Conservation (phyloP, 2,888 invertebrate species). For the Carcina quercana region DNA sequence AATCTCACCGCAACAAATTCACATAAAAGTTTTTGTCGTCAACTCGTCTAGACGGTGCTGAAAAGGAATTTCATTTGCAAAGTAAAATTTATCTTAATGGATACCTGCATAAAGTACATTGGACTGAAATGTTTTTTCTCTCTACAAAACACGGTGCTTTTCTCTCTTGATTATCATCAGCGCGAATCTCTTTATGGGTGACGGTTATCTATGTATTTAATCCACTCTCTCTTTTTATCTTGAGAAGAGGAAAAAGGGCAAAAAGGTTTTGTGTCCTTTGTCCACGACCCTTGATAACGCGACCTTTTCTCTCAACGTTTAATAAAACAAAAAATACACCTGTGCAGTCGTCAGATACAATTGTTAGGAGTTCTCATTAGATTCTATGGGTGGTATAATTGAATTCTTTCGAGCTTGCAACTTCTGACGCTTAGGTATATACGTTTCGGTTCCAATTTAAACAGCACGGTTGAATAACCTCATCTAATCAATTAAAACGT, state of each 20-base stretch:
- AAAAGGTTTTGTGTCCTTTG: slow-evolving; percentile 48
- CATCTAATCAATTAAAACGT: too few relatives aligned
- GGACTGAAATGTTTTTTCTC: slow-evolving; percentile 27
- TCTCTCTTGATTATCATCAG: slow-evolving; percentile 38
- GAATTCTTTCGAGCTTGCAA: too few relatives aligned
- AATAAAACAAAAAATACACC: slow-evolving; percentile 54
- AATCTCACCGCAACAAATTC: too few relatives aligned
- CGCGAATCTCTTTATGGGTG: slow-evolving; percentile 51
- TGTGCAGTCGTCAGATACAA: slow-evolving; percentile 43
- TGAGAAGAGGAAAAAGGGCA: slow-evolving; percentile 47
- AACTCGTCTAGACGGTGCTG: slow-evolving; percentile 3
- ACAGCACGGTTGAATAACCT: too few relatives aligned
- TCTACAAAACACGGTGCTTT: slow-evolving; percentile 26
- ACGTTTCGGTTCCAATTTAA: too few relatives aligned
- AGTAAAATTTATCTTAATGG: slow-evolving; percentile 30
- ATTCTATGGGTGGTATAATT: slow-evolving; percentile 44
- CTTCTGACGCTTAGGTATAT: too few relatives aligned
- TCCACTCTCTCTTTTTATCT: slow-evolving; percentile 64
- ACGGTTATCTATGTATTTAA: slow-evolving; percentile 64
- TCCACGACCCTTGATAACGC: slow-evolving; percentile 47
- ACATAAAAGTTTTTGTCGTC: not conserved
- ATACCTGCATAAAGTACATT: slow-evolving; percentile 37
- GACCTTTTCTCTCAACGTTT: slow-evolving; percentile 47
- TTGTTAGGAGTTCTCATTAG: slow-evolving; percentile 49
- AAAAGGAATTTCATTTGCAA: slow-evolving; percentile 19